These are phyloP conservation scores for Zaprionus lachaisei DNA, from an alignment of 1,140 invertebrate genomes.

Conservation along the genomic window DNA sequence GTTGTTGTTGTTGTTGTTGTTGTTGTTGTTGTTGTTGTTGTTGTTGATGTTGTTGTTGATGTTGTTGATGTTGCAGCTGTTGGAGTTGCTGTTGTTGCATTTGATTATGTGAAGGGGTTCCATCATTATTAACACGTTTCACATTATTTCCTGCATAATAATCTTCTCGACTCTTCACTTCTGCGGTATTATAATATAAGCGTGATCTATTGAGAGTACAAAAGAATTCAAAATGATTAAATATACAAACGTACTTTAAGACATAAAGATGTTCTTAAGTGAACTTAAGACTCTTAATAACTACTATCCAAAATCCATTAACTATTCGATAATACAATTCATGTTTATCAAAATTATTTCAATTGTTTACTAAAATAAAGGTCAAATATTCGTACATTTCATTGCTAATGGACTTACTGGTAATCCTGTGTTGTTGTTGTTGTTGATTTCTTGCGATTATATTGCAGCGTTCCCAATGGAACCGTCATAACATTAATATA, in stretches of 20 bases:
- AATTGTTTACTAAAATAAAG: not conserved
- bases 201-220: conserved; percentile 58
- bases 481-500: conserved; percentile 83
- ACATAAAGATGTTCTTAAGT: too few species aligned
- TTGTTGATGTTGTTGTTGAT: not conserved
- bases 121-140: conserved; percentile 34
- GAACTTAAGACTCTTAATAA: too few species aligned
- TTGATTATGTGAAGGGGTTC: conserved; percentile 35
- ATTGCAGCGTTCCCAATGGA: conserved; percentile 76
- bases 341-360: too few species aligned
- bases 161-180: conserved; percentile 78
- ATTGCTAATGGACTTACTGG: conserved; percentile 64
- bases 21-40: not conserved
- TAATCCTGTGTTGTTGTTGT: conserved; percentile 76
- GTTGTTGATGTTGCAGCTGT: conserved; percentile 22
- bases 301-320: too few species aligned
- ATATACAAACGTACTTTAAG: not conserved
- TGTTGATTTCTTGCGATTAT: conserved; percentile 78
- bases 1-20: conserved; percentile 30
- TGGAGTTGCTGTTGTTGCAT: conserved; percentile 16
- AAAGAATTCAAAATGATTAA: not conserved
- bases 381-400: not conserved
- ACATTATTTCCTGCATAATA: conserved; percentile 62
- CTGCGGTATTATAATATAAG: conserved; percentile 75
- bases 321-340: too few species aligned